Conservation (phyloP, 2,113 vertebrate species). For the Tyto alba region DNA sequence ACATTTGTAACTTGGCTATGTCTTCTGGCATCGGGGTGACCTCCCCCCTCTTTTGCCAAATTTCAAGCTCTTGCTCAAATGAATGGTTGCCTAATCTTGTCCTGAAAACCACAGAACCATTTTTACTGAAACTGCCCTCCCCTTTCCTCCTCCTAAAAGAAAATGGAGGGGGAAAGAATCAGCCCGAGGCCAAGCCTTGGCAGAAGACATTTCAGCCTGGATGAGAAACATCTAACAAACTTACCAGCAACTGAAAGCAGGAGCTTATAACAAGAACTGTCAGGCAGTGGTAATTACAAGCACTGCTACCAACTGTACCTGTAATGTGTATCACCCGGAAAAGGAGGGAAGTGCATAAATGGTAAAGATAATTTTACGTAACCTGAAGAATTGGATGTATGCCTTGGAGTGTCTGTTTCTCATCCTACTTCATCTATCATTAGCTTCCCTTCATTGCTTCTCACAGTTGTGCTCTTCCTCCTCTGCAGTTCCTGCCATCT, state of each 20-base stretch:
- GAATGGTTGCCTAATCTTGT: conserved; percentile 45
- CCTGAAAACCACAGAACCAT: conserved; percentile 28
- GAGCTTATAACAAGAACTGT: not conserved
- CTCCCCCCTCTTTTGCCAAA: not conserved
- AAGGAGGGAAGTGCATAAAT: not conserved
- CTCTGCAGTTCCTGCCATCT: not conserved
- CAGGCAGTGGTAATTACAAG: not conserved
- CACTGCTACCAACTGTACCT: not conserved
- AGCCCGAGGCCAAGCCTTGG: not conserved
- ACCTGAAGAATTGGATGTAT: not conserved
- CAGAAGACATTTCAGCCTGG: not conserved
- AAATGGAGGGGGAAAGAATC: conserved; percentile 31
- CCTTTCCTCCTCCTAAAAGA: not conserved
- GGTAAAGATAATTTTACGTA: not conserved
- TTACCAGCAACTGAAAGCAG: not conserved
- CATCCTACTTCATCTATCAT: not conserved
- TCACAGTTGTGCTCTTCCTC: not conserved
- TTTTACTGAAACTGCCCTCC: conserved; percentile 43
- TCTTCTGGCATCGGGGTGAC: not conserved
- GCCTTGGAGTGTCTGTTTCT: not conserved
- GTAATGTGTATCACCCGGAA: not conserved
- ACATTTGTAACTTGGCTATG: not conserved
- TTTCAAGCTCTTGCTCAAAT: conserved; percentile 45
- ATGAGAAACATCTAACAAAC: conserved; percentile 20
- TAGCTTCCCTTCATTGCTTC: not conserved